Base-by-base conservation (phyloP, 2,113 vertebrate species). In the Hemichromis elongatus region DNA sequence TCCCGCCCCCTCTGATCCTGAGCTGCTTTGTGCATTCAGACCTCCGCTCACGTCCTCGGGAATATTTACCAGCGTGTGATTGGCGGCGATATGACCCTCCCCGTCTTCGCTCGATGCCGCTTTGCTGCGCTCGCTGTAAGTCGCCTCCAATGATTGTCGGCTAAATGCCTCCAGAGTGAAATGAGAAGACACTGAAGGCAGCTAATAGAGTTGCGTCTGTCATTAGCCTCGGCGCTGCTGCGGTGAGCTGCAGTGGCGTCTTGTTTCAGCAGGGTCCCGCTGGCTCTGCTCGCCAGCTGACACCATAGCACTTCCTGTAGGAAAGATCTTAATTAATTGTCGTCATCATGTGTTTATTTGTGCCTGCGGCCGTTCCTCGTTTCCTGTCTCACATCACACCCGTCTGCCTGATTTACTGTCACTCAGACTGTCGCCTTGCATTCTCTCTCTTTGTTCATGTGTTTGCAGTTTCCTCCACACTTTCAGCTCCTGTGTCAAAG, bases 271-370 rank as follows among this genome's bases (percentile, higher is more conserved):
- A 11, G 82, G 81, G 78, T 84, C 90, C 87, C 45, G 12, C 30
- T 21, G 81, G 81, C 84, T 79, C 73, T 33, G 83, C 53, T 84
- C 77, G 77, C 81, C 35, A 3, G 75, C 88, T 87, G 85, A 88
- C 86, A 88, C 14, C 73, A 90, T 61, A 66, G 75, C 47, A 80
- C 88, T 82, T 90, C 77, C 91, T 86, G 83, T 79, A 87, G 91
- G 82, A 92, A 82, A 59, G 50, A 79, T 70, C 55, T 87, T 88
- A 82, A 91, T 90, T 91, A 89, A 87, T 83, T 83, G 80, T 91
- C 82, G 79, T 88, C 61, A 78, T 86, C 77, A 56, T 86, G 77
- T 86, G 78, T 77, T 88, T 88, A 61, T 87, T 93, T 81, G 53
- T 85, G 83, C 89, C 84, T 63, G 55, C 47, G 75, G 87, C 75